phyloP scores from a whole-genome alignment of 2,797 vertebrate genomes.

The Pseudotriccus pelzelni region DNA sequence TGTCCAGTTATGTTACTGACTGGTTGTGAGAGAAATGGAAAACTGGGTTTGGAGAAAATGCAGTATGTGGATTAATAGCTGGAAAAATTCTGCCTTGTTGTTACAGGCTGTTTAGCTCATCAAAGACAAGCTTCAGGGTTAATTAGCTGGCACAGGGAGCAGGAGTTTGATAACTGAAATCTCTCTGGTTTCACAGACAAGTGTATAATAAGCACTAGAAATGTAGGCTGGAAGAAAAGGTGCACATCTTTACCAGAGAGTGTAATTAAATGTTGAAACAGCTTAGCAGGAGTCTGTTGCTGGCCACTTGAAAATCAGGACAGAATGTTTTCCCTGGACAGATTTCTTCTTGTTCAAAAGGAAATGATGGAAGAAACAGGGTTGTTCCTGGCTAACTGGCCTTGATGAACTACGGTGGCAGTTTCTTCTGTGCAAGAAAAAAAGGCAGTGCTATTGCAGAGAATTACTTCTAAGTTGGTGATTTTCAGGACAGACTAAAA shows the following conservation, averaged over 20 bases:
- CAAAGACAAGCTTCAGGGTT: background rate
- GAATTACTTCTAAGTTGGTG: background rate
- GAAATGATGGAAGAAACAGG: background rate
- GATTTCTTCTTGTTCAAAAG: background rate
- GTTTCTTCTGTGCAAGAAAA: background rate
- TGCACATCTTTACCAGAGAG: background rate
- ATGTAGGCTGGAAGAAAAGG: background rate
- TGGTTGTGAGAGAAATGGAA: background rate
- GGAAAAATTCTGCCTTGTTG: background rate
- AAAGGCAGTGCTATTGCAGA: background rate
- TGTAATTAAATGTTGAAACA: background rate
- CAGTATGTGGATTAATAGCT: background rate
- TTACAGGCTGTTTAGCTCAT: background rate
- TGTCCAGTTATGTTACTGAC: background rate
- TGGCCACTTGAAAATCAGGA: slow-evolving; percentile 7
- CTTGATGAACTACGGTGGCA: background rate
- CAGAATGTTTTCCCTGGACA: background rate
- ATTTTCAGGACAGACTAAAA: background rate
- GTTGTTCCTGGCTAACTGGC: background rate
- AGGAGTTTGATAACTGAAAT: background rate
- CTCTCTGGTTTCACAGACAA: background rate
- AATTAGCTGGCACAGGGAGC: background rate
- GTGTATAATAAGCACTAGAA: background rate
- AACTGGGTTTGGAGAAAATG: background rate
- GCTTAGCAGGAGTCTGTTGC: background rate